These are phyloP conservation scores for Trogon melanurus DNA, from an alignment of 2,113 vertebrate genomes.

Conservation along the genomic window DNA sequence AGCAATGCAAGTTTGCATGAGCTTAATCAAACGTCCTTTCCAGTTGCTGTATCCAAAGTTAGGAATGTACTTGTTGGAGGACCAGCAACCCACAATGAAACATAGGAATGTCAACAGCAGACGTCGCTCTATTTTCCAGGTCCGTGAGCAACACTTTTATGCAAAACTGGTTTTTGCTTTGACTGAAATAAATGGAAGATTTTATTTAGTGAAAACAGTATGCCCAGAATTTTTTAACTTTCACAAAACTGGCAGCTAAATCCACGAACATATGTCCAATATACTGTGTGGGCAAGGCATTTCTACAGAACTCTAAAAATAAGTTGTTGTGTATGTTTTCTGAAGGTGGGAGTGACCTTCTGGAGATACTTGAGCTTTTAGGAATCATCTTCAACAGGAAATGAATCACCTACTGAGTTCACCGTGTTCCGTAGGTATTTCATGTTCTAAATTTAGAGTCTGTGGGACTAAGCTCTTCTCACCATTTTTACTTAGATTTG, in stretches of 20 bases:
- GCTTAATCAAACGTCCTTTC: not conserved
- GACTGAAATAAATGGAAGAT: constrained; percentile 37
- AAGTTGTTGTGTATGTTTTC: constrained; percentile 59
- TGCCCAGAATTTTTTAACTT: constrained; percentile 31
- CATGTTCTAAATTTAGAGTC: not conserved
- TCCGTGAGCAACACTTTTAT: not conserved
- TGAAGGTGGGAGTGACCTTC: constrained; percentile 61
- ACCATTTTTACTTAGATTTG: not conserved
- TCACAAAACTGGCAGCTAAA: constrained; percentile 47
- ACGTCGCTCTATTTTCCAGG: not conserved
- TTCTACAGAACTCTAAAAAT: constrained; percentile 63
- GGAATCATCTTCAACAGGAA: constrained; percentile 42
- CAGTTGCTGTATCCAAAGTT: not conserved
- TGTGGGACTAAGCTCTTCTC: not conserved
- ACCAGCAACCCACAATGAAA: not conserved
- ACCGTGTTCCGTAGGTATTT: constrained; percentile 32
- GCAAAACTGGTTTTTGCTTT: constrained; percentile 20
- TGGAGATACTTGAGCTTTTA: constrained; percentile 49
- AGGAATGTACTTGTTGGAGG: not conserved
- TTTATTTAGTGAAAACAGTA: constrained; percentile 40
- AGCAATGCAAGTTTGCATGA: not conserved
- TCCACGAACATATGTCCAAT: constrained; percentile 55
- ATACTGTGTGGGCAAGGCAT: constrained; percentile 56
- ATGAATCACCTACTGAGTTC: constrained; percentile 38
- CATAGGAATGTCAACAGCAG: not conserved